These are phyloP conservation scores for Acinonyx jubatus DNA, from an alignment of 2,113 vertebrate genomes.

Conservation along the genomic window DNA sequence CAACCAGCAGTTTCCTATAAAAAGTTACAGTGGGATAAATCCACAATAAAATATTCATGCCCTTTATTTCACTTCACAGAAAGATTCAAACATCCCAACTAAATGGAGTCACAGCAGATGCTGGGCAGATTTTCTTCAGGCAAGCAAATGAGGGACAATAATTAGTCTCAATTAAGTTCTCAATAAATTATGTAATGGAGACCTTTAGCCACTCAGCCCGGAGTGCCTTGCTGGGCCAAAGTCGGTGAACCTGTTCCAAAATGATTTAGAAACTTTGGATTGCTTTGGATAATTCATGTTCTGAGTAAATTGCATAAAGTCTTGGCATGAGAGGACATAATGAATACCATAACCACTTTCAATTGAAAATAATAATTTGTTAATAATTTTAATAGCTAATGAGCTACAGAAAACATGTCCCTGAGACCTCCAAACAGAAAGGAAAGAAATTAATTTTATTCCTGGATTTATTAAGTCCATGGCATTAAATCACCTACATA, in stretches of 20 bases:
- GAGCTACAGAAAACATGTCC: not conserved
- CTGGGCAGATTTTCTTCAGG: conserved; percentile 72
- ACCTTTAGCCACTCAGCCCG: conserved; percentile 26
- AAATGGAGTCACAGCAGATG: conserved; percentile 70
- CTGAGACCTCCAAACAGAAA: not conserved
- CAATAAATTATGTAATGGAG: conserved; percentile 68
- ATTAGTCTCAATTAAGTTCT: conserved; percentile 75
- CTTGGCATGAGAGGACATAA: conserved; percentile 54
- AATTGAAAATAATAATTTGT: conserved; percentile 69
- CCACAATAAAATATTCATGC: conserved; percentile 48
- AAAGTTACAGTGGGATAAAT: conserved; percentile 67
- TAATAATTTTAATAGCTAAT: conserved; percentile 70
- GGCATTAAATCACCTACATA: not conserved
- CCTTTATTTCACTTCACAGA: conserved; percentile 68
- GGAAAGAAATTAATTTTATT: not conserved
- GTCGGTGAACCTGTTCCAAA: conserved; percentile 45
- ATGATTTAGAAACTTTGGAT: conserved; percentile 49
- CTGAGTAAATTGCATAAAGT: not conserved
- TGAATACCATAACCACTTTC: conserved; percentile 57
- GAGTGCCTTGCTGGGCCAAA: conserved; percentile 36
- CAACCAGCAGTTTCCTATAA: conserved; percentile 64
- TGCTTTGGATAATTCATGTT: conserved; percentile 36
- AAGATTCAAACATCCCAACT: conserved; percentile 55
- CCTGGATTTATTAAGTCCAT: not conserved
- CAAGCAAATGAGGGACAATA: conserved; percentile 56